These are phyloP conservation scores for Heterotilapia buettikoferi DNA, from an alignment of 2,113 vertebrate species.

Conservation along the genomic window DNA sequence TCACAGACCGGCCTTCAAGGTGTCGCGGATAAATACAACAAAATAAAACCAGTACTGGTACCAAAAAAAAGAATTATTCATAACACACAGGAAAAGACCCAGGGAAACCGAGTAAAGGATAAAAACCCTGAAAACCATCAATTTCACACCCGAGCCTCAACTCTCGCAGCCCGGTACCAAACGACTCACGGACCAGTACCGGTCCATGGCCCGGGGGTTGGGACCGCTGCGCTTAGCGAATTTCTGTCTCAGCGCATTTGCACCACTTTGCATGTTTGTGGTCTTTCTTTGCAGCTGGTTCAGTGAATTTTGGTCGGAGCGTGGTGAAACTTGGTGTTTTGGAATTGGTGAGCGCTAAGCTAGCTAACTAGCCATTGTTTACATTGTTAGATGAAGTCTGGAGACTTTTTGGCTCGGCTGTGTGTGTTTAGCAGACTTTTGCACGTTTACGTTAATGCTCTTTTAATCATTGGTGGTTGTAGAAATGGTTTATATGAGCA, in stretches of 20 bases:
- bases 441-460: neutral
- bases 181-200: neutral
- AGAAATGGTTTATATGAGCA: neutral
- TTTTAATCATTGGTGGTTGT: neutral
- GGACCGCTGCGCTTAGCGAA: neutral
- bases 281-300: neutral
- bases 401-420: neutral
- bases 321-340: neutral
- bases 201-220: fast-evolving
- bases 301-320: neutral
- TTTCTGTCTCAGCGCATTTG: neutral
- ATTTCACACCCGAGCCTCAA: fast-evolving
- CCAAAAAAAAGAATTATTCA: neutral
- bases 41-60: neutral
- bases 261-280: neutral
- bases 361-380: neutral
- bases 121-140: neutral
- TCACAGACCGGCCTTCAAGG: fast-evolving
- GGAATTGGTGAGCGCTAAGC: neutral
- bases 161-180: fast-evolving
- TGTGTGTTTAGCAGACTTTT: neutral
- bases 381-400: neutral
- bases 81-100: neutral
- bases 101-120: neutral
- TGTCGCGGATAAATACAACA: neutral